Conservation (phyloP, 2,113 vertebrate genomes). For the Alligator mississippiensis region DNA sequence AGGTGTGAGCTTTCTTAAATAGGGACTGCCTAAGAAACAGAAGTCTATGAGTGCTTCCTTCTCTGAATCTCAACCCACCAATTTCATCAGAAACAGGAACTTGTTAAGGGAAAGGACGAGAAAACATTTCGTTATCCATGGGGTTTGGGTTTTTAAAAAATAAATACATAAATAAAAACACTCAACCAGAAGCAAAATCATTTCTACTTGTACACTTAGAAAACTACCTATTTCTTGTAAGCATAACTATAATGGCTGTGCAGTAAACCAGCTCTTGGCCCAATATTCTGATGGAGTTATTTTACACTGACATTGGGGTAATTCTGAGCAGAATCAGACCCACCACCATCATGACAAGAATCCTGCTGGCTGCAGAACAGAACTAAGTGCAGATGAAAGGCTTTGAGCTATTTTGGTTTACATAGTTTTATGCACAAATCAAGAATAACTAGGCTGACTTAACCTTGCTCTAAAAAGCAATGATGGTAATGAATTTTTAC, state of each 20-base stretch:
- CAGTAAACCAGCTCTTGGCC: neutral
- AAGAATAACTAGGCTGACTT: slow-evolving; percentile 44
- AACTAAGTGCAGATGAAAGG: slow-evolving; percentile 38
- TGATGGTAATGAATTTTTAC: slow-evolving; percentile 64
- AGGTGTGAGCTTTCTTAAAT: neutral
- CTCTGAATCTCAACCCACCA: neutral
- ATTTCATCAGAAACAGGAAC: neutral
- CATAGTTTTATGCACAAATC: neutral
- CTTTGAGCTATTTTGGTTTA: slow-evolving; percentile 22
- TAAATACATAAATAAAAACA: too few species aligned
- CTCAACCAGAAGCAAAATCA: too few species aligned
- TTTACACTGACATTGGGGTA: neutral
- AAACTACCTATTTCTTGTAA: too few species aligned
- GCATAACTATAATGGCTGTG: neutral
- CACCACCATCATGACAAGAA: neutral
- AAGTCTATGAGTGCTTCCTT: neutral
- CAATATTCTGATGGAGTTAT: too few species aligned
- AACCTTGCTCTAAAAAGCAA: slow-evolving; percentile 32
- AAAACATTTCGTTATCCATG: too few species aligned
- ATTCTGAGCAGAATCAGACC: neutral
- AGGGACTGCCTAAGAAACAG: neutral
- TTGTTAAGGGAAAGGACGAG: neutral
- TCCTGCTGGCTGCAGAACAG: slow-evolving; percentile 12
- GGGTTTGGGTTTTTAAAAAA: too few species aligned
- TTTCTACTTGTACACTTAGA: too few species aligned